phyloP scores from a whole-genome alignment of 2,113 vertebrate species.

The Macaca nemestrina region DNA sequence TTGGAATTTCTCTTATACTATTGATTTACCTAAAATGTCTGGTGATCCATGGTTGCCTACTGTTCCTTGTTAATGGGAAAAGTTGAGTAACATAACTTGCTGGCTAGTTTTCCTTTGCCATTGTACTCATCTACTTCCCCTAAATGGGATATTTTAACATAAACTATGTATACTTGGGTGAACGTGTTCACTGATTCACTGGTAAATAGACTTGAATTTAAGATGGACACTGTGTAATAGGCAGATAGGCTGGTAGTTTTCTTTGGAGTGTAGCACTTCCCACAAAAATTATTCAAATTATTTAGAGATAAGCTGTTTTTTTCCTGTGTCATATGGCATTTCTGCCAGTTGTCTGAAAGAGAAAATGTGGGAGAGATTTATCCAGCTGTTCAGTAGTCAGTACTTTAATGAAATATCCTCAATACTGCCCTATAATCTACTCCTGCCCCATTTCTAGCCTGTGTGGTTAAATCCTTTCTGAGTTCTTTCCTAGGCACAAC shows the following conservation, averaged over 20 bases:
- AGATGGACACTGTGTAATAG: background rate
- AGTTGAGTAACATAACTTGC: background rate
- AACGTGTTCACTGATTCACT: background rate
- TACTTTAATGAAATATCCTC: background rate
- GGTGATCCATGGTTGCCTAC: background rate
- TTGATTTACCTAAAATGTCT: background rate
- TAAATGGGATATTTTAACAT: background rate
- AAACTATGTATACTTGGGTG: background rate
- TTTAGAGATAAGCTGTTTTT: background rate
- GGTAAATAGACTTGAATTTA: background rate
- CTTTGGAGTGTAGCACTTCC: background rate
- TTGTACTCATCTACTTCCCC: background rate
- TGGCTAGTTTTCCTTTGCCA: background rate
- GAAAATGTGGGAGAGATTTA: background rate
- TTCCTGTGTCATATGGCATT: background rate
- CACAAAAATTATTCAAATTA: background rate
- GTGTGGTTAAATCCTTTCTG: background rate
- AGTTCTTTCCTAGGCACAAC: background rate
- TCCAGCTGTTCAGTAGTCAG: background rate
- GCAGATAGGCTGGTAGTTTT: background rate
- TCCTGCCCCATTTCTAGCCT: background rate
- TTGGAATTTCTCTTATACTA: background rate
- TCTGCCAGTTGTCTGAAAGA: background rate
- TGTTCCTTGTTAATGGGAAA: background rate
- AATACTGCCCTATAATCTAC: background rate